Conservation (phyloP, 30 jellyfish, hydroid and myxozoan species). For the Mastigias papua region DNA sequence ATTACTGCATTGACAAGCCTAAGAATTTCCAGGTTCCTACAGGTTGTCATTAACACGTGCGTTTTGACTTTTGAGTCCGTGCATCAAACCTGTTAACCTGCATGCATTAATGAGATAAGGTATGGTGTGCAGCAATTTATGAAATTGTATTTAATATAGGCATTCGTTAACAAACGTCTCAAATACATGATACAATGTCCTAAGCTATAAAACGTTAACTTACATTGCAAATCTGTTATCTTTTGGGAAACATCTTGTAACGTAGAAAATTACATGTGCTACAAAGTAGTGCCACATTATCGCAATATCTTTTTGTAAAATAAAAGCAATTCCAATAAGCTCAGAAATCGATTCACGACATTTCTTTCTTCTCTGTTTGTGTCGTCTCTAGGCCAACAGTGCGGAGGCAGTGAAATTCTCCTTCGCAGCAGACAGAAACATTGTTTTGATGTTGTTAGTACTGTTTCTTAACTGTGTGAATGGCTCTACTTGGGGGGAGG, state of each 20-base stretch:
- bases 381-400: conserved; percentile 74
- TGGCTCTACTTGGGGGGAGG: no score
- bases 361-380: conserved; percentile 30
- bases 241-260: conserved; percentile 90
- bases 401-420: conserved; percentile 28
- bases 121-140: no score
- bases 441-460: no score
- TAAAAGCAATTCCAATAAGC: neutral
- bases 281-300: conserved; percentile 92
- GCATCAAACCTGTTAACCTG: no score
- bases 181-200: neutral
- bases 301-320: neutral
- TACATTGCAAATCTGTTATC: conserved; percentile 81
- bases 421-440: conserved; percentile 19
- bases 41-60: no score
- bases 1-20: no score
- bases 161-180: neutral
- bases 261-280: conserved; percentile 84
- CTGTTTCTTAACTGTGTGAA: no score
- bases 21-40: no score
- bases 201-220: conserved; percentile 4
- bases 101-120: no score
- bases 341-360: neutral
- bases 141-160: no score
- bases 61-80: no score